A percentile compares a stretch with the other conserved stretches of the same genome.
Conservation (phyloP, 2,888 invertebrate genomes). For the Dryocosmus kuriphilus region DNA sequence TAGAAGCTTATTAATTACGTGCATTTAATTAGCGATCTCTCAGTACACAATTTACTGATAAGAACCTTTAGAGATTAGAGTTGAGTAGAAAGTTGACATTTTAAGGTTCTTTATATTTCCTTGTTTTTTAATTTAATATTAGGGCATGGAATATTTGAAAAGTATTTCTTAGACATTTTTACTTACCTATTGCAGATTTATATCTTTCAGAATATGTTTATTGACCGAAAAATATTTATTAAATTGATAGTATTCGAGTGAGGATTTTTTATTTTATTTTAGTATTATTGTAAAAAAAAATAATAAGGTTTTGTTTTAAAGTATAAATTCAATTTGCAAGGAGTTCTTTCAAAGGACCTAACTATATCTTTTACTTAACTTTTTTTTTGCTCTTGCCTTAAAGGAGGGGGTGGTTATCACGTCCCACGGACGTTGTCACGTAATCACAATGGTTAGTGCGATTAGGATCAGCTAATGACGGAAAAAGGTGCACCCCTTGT, state of each 20-base stretch:
- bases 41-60: slow-evolving; percentile 15
- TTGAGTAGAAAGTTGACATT: background rate
- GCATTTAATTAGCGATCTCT: slow-evolving; percentile 52
- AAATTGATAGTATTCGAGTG: no score
- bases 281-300: no score
- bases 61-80: background rate
- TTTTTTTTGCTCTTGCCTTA: background rate
- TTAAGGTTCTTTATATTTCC: background rate
- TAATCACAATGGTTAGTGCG: slow-evolving; percentile 73
- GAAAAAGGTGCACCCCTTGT: slow-evolving; percentile 71
- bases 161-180: background rate
- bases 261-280: no score
- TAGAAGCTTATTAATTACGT: slow-evolving; percentile 53
- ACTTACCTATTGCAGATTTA: no score
- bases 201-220: no score
- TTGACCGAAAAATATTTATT: no score
- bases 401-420: slow-evolving; percentile 24
- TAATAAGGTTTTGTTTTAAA: background rate
- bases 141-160: background rate
- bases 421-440: slow-evolving; percentile 56
- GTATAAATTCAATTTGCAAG: background rate
- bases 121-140: background rate
- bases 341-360: background rate
- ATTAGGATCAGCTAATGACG: slow-evolving; percentile 72
- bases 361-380: background rate